Base-by-base conservation (phyloP, 2,888 invertebrate genomes). In the Heliothis peltigera region DNA sequence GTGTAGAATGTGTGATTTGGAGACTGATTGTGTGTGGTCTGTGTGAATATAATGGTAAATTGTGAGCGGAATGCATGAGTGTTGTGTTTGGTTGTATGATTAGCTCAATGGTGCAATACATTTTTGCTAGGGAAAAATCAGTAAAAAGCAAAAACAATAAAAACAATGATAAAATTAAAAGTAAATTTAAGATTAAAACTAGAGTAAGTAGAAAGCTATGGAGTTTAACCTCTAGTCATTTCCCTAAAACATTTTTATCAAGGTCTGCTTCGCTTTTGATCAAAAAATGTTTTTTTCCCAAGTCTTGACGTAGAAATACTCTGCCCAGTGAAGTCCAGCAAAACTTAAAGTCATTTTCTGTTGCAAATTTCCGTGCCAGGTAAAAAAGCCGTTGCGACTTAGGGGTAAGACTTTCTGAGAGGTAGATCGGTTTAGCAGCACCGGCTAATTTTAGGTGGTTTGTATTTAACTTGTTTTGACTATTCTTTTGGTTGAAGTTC, bases 291-390 rank as follows among this genome's bases (percentile, higher is more conserved):
- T 53, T 53, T 39, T 21, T 22, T 6, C 53, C 53, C 22, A 19
- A 15, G 4, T 7, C 21, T 42, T 53, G 10, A 3, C 53, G 39
- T 21, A 53, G n/a, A 42, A 22, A 53, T 22, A 53, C 42, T 42
- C n/a, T 53, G 22, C 53, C 53, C 1, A 42, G 42, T n/a, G 42
- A 22, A 4, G 53, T 53, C 53, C 53, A 53, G 17, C 53, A 53
- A 25, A 25, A 25, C 25, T 22, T 47, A 17, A 10, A 18, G 7
- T 22, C 22, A 22, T 57, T 48, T n/a, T 44, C 54, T 1, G 7
- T 43, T 4, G 43, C 54, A 5, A 25, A 54, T 43, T 44, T 44
- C 7, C 54, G 42, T 25, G 25, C 48, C 4, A 48, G 15, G 15
- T 22, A 12, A 22, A 48, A 48, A 28, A 48, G 22, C 3, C 25